Percentiles rank a stretch among this genome's conserved stretches.
Evolutionary conservation across 1,140 invertebrate genomes (phyloP).

Genomic region (Anastrepha ludens): DNA sequence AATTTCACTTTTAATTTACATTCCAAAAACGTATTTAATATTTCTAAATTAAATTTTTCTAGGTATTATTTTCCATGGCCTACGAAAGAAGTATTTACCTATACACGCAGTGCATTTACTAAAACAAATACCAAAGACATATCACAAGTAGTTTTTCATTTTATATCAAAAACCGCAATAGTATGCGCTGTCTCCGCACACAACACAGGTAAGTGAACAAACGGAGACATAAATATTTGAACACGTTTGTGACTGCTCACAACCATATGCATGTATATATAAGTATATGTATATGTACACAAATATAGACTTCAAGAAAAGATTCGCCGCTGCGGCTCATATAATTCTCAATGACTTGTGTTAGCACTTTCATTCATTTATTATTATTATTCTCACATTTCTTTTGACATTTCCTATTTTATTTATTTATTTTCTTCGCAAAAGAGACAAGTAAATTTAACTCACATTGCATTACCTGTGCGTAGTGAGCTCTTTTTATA

Average conservation of each 20-base stretch:
- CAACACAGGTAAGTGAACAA: neutral
- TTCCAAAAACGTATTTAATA: too few species aligned
- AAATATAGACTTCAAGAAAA: neutral
- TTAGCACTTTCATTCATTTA: conserved; percentile 11
- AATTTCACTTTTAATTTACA: too few species aligned
- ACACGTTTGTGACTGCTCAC: neutral
- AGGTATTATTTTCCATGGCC: too few species aligned
- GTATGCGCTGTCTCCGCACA: neutral
- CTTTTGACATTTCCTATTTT: neutral
- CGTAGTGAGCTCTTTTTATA: neutral
- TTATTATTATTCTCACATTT: neutral
- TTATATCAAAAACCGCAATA: neutral
- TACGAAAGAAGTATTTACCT: too few species aligned
- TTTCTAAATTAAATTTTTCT: too few species aligned
- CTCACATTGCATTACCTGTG: neutral
- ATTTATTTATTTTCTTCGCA: neutral
- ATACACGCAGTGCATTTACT: too few species aligned
- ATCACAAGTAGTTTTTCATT: too few species aligned
- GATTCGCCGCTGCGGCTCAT: neutral
- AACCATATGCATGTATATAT: neutral
- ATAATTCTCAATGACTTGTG: conserved; percentile 30
- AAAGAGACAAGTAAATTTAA: neutral
- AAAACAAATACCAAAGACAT: too few species aligned
- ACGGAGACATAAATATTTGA: conserved; percentile 6
- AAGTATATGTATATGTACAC: too few species aligned